Evolutionary conservation across 2,113 vertebrate genomes (phyloP), one percentile per base, ranked within the genome.

Genomic region (Neolamprologus ventralis): DNA sequence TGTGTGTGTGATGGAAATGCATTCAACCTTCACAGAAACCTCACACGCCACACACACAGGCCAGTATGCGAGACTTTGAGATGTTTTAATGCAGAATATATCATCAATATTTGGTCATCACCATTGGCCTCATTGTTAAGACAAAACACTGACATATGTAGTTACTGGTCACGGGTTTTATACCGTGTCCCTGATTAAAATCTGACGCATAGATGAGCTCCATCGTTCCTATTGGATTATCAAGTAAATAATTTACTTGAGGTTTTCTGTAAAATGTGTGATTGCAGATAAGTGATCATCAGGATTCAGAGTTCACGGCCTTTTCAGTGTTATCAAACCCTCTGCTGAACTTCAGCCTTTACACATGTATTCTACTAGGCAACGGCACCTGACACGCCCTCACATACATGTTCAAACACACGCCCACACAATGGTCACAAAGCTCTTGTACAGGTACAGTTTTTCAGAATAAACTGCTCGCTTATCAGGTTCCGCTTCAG

Each of bases 281-380:
- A 75, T 47, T 54, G 33, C 35, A 54, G 19, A 54, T 16, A 35
- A 13, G 6, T n/a, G 26, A 78, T 17, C 9, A 11, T 23, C 9
- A n/a, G 17, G 8, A 7, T 47, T 53, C 35, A 31, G 17, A 71
- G 45, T 16, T 83, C 57, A 19, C 13, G 9, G 40, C 78, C 19
- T 51, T 63, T 7, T 31, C 16, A 2, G 16, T 35, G 71, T 87
- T 81, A 28, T 85, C 7, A 35, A 86, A 83, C 60, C 21, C 6
- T 81, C 79, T n/a, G 37, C 49, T 81, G 85, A 94, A 89, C 92
- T 90, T 91, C 9, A 65, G 45, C 83, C 88, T 35, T 37, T 79
- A 79, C 80, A 87, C 80, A 23, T 33, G 54, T 19, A 6, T 81
- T 26, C 37, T 21, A 23, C 73, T 33, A 68, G 42, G 12, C 60